These are phyloP conservation scores for Sminthurinus signatus DNA, from an alignment of 1,140 invertebrate genomes.

Conservation along the genomic window DNA sequence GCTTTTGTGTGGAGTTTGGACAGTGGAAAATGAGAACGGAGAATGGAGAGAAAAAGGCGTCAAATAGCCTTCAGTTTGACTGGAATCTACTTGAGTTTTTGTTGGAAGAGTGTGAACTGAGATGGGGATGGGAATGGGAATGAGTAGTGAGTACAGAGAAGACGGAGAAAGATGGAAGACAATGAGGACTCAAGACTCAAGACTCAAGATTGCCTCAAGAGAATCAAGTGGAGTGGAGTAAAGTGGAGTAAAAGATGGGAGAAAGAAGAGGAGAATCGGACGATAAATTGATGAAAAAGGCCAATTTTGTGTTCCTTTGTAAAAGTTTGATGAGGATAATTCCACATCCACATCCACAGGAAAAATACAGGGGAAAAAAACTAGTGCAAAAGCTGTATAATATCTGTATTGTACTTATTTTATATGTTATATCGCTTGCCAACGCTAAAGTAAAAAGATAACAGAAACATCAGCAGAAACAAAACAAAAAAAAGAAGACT, in stretches of 20 bases:
- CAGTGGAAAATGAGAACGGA: constrained; percentile 6
- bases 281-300: constrained; percentile 42
- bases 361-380: too few relatives aligned
- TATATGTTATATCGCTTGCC: too few relatives aligned
- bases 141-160: not conserved
- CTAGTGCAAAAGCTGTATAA: too few relatives aligned
- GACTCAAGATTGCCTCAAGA: constrained; percentile 12
- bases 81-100: constrained; percentile 13
- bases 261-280: constrained; percentile 33
- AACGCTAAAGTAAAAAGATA: too few relatives aligned
- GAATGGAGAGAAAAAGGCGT: constrained; percentile 17
- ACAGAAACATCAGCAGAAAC: too few relatives aligned
- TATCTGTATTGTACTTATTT: too few relatives aligned
- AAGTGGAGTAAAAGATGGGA: constrained; percentile 4
- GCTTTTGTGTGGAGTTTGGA: constrained; percentile 1
- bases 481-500: too few relatives aligned
- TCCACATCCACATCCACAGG: too few relatives aligned
- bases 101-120: not conserved
- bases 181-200: too few relatives aligned
- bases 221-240: too few relatives aligned
- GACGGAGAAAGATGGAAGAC: constrained; percentile 7
- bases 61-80: too few relatives aligned
- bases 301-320: constrained; percentile 39
- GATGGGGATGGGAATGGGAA: constrained; percentile 9
- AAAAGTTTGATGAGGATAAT: constrained; percentile 39